Evolutionary conservation across 2,797 vertebrate genomes (phyloP), one percentile per base, ranked within the genome.

Genomic region (Pseudomugil tenellus): DNA sequence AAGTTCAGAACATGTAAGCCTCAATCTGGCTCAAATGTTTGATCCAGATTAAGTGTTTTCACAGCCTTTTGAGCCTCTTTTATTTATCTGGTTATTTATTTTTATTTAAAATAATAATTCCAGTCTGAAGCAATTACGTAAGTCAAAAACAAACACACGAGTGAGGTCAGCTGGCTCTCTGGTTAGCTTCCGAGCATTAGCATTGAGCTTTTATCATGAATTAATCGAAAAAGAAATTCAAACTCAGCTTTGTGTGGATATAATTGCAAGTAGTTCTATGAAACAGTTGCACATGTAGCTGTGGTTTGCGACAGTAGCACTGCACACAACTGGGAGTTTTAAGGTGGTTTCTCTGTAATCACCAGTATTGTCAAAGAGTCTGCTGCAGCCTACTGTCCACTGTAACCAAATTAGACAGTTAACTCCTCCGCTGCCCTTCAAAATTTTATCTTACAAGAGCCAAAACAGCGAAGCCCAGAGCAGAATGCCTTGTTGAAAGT

Each of bases 41-140:
- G n/a, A 51, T 65, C 32, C 43, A 67, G 43, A 39, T 58, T n/a
- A 57, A 14, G 37, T 25, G n/a, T 64, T 69, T 39, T 9, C 7
- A 49, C 10, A 23, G 11, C 16, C 37, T 60, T 63, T 58, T 55
- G 51, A 43, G 28, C 2, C 10, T 28, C 14, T 55, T 46, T 51
- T 64, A 17, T 37, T 43, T 54, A 31, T 10, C 11, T 46, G 43
- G 10, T 46, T 46, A 46, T 46, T 46, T 46, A 46, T 21, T 46
- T 46, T n/a, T 9, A 46, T 46, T 46, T 5, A n/a, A 19, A 19
- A 16, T 9, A 53, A 21, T 64, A 39, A 64, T 54, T 39, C 51
- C 62, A 64, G 23, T 43, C 25, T 57, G 29, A 66, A 66, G 19
- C 39, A 41, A 46, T 57, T 34, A 23, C 53, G 26, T 57, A 46